Evolutionary conservation across 2,797 vertebrate species (phyloP), one percentile per base, ranked within the genome.

Genomic region (Graptemys geographica): DNA sequence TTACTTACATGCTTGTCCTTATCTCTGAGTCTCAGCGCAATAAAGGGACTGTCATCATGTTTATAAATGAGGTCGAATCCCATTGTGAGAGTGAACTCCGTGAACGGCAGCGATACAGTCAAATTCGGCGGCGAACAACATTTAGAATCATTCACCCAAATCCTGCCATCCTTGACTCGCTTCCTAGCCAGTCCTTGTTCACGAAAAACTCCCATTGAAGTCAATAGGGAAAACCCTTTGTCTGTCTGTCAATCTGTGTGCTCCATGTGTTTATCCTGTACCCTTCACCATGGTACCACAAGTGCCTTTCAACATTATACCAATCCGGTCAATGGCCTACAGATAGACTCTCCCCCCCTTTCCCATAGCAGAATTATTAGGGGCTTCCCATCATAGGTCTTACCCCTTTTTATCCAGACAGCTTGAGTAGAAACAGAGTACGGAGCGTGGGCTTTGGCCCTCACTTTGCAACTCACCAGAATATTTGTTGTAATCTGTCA

Each of bases 401-500:
- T 0, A 0, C 81, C 49, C 80, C 53, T 13, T n/a, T 53, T n/a
- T n/a, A n/a, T 53, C 51, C 31, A 7, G 12, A 33, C 79, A 11
- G 19, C 31, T n/a, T 25, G 51, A 44, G 1, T n/a, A n/a, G 88
- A 23, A 74, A 51, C 78, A 16, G 56, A 11, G 83, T 65, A 1
- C 2, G 3, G 89, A 53, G 51, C 23, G 27, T 5, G 0, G 2
- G 0, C 92, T 83, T 4, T 0, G 83, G 59, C 87, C 84, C 2
- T 0, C 2, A 2, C 18, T 0, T 90, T 56, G 37, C 37, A 21
- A 0, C 88, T 79, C 4, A 9, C 79, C 81, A 7, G 95, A 37
- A 11, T 37, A 56, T 91, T 95, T 80, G 49, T 57, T 18, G 87
- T 81, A 27, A 65, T 62, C 89, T 95, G 95, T 94, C 97, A 84